These are phyloP conservation scores for Synanthedon vespiformis DNA, from an alignment of 2,888 invertebrate genomes.

Conservation along the genomic window DNA sequence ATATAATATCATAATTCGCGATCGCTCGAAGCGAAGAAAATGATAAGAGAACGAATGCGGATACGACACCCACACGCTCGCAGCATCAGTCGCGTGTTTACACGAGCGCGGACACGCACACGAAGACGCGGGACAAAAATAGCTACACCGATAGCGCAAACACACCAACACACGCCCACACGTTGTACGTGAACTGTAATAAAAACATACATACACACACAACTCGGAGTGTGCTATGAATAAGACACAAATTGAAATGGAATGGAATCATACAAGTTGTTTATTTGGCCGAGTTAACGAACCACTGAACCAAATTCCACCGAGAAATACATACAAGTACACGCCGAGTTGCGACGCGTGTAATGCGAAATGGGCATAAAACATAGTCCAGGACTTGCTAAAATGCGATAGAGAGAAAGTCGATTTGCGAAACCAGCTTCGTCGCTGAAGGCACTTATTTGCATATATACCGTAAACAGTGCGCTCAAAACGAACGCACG, in stretches of 20 bases:
- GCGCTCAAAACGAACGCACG: conserved; percentile 6
- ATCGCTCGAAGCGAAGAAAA: conserved; percentile 37
- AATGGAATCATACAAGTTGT: conserved; percentile 50
- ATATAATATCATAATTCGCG: conserved; percentile 27
- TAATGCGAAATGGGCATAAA: neutral
- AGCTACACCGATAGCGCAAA: conserved; percentile 63
- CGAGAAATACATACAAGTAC: neutral
- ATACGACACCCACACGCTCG: conserved; percentile 41
- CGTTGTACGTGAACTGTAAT: conserved; percentile 61
- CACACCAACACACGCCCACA: conserved; percentile 67
- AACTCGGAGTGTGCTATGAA: conserved; percentile 42
- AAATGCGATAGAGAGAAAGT: conserved; percentile 32
- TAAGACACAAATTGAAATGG: conserved; percentile 57
- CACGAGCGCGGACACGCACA: conserved; percentile 29
- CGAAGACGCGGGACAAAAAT: conserved; percentile 37
- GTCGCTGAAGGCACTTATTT: conserved; percentile 17
- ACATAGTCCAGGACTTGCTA: conserved; percentile 5
- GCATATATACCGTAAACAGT: conserved; percentile 20
- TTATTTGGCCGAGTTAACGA: conserved; percentile 26
- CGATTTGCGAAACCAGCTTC: conserved; percentile 26
- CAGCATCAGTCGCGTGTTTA: conserved; percentile 15
- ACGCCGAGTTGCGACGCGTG: neutral
- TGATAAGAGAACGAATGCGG: conserved; percentile 59
- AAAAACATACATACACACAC: conserved; percentile 57
- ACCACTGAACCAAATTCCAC: conserved; percentile 13